These are phyloP conservation scores for Hirudo medicinalis DNA, from an alignment of 1,140 invertebrate genomes.

Conservation along the genomic window DNA sequence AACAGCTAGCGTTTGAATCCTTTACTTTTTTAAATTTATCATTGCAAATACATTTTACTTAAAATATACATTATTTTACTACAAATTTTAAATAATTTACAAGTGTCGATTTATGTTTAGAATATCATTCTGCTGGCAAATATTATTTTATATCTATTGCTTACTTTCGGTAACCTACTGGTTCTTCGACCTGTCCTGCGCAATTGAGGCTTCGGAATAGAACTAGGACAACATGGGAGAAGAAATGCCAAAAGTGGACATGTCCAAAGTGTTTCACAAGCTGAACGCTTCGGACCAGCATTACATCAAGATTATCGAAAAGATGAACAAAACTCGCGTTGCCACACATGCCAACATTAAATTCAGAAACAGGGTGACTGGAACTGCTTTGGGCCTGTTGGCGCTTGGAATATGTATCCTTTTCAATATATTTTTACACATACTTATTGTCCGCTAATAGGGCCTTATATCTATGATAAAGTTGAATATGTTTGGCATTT, in stretches of 20 bases:
- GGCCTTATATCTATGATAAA: too few relatives aligned
- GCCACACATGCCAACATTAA: background rate
- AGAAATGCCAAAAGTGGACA: conserved; percentile 20
- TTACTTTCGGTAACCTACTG: too few relatives aligned
- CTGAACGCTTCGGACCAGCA: conserved; percentile 17
- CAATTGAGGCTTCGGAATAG: background rate
- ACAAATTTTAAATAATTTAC: too few relatives aligned
- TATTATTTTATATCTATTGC: too few relatives aligned
- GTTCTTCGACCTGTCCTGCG: too few relatives aligned
- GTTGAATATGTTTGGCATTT: too few relatives aligned
- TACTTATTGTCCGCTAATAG: conserved; percentile 2
- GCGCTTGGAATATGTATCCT: conserved; percentile 19
- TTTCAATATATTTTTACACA: background rate
- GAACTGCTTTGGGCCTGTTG: conserved; percentile 2
- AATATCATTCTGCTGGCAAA: too few relatives aligned
- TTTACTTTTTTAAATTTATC: too few relatives aligned
- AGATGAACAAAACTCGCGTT: conserved; percentile 10
- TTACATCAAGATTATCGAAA: conserved; percentile 17
- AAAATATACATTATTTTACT: too few relatives aligned
- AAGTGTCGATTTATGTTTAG: too few relatives aligned
- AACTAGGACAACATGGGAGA: conserved; percentile 11
- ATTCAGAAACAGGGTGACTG: conserved; percentile 13
- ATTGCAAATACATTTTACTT: too few relatives aligned
- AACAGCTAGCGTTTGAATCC: too few relatives aligned
- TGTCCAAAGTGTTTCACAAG: conserved; percentile 19